Evolutionary conservation across 2,888 invertebrate species (phyloP).

Genomic region (Drosophila anomalata): DNA sequence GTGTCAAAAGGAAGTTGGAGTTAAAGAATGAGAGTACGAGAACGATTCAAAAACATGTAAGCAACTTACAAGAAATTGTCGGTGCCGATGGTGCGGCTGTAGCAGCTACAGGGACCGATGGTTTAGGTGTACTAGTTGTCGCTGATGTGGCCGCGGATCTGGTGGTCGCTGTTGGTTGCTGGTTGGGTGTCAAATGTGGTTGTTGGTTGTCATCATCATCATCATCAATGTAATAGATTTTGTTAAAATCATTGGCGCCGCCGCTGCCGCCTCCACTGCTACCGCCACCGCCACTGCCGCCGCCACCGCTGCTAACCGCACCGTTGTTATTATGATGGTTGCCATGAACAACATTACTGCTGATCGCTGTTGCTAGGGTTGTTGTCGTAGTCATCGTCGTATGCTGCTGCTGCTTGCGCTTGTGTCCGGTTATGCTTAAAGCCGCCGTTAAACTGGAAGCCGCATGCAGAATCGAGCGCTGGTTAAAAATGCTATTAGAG

Average conservation of each 20-base stretch:
- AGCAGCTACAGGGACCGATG: constrained; percentile 49
- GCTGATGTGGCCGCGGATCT: constrained; percentile 52
- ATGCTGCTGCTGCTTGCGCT: constrained; percentile 56
- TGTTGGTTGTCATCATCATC: constrained; percentile 49
- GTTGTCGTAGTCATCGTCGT: constrained; percentile 28
- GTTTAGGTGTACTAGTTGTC: constrained; percentile 38
- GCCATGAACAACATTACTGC: constrained; percentile 28
- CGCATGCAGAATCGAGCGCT: constrained; percentile 76
- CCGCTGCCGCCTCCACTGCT: constrained; percentile 24
- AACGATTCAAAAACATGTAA: constrained; percentile 45
- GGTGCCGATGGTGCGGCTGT: constrained; percentile 75
- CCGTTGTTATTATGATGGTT: constrained; percentile 42
- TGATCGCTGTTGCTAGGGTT: constrained; percentile 32
- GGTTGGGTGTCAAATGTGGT: constrained; percentile 35
- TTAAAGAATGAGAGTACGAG: constrained; percentile 12
- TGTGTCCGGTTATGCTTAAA: constrained; percentile 76
- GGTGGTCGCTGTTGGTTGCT: constrained; percentile 44
- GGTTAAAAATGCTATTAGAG: constrained; percentile 82
- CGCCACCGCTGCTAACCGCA: constrained; percentile 39
- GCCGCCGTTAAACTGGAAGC: constrained; percentile 74
- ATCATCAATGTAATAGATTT: constrained; percentile 67
- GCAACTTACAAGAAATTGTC: constrained; percentile 84
- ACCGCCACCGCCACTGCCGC: constrained; percentile 32
- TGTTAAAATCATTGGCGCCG: constrained; percentile 47
- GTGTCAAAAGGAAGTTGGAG: constrained; percentile 32